A percentile compares a stretch with the other conserved stretches of the same genome.
Conservation (phyloP, 2,888 invertebrate genomes). For the Ptilodon capucinus region DNA sequence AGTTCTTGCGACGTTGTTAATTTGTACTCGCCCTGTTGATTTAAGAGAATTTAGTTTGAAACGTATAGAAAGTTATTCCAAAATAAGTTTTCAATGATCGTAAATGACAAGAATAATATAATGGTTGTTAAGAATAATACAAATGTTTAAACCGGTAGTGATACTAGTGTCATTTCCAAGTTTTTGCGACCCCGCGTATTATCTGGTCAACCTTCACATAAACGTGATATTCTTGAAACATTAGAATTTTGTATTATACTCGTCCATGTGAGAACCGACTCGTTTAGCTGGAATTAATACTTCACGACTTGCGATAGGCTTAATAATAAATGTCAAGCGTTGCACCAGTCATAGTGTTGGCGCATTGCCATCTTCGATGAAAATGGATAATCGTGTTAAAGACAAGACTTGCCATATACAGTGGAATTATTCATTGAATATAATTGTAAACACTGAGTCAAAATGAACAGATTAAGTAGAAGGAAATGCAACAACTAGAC, state of each 20-base stretch:
- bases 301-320: background rate
- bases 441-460: conserved; percentile 15
- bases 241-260: conserved; percentile 2
- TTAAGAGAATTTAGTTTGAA: background rate
- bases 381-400: conserved; percentile 9
- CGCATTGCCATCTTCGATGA: conserved; percentile 16
- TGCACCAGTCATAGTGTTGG: conserved; percentile 8
- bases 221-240: conserved; percentile 12
- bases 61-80: too few species aligned
- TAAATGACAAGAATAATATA: too few species aligned
- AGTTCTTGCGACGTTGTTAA: conserved; percentile 15
- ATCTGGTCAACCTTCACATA: conserved; percentile 25
- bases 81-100: too few species aligned
- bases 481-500: background rate
- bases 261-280: background rate
- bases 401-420: conserved; percentile 8
- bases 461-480: conserved; percentile 1
- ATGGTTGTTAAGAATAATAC: too few species aligned
- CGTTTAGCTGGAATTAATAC: background rate
- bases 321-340: background rate
- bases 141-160: conserved; percentile 14
- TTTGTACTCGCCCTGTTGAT: conserved; percentile 6
- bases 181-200: conserved; percentile 7
- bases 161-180: conserved; percentile 8
- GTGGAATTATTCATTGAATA: conserved; percentile 17